phyloP scores from a whole-genome alignment of 2,797 vertebrate genomes.

The Mormyrops attenuatus region DNA sequence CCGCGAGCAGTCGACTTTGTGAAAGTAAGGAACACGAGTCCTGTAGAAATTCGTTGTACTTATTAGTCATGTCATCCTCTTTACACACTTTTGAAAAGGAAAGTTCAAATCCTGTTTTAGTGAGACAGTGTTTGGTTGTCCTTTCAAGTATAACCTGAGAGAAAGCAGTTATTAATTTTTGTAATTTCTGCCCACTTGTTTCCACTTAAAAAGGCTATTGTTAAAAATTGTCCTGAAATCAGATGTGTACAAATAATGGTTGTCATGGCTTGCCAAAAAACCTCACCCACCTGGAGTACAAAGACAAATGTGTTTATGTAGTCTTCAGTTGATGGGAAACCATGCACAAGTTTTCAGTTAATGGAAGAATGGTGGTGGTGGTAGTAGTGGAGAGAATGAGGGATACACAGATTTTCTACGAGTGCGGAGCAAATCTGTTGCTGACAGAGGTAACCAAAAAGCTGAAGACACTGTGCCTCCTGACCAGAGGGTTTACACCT shows the following conservation, averaged over 20 bases:
- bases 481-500: background rate
- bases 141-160: background rate
- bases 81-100: background rate
- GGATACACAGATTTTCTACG: background rate
- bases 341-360: background rate
- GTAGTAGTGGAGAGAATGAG: background rate
- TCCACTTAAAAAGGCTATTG: background rate
- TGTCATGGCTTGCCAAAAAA: background rate
- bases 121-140: background rate
- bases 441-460: background rate
- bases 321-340: background rate
- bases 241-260: background rate
- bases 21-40: conserved; percentile 67
- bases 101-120: background rate
- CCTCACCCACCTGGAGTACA: background rate
- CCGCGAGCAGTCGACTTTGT: conserved; percentile 89
- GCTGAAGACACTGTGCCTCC: background rate
- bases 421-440: background rate
- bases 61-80: background rate
- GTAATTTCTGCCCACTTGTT: background rate
- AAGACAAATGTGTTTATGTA: background rate
- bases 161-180: background rate
- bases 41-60: background rate
- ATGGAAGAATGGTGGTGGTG: background rate
- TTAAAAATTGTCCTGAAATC: background rate